Base-by-base conservation (phyloP, 2,113 vertebrate species). In the Anthoscopus minutus region DNA sequence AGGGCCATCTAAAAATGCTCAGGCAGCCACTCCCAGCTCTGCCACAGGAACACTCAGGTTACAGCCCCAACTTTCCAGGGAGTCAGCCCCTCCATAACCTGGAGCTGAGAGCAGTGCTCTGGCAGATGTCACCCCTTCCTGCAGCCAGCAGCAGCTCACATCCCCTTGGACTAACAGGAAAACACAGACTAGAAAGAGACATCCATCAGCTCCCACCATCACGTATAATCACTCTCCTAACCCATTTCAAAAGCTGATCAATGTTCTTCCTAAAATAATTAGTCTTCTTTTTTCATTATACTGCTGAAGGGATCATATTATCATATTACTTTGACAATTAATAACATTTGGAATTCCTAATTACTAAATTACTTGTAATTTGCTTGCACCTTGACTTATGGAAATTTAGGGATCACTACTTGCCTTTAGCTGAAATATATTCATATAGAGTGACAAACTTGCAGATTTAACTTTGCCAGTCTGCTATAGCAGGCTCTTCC, bases 91-190 rank as follows among this genome's bases (percentile, higher is more conserved):
- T 42, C 35, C 2, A 2, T 3, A 72, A 38, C 25, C 35, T 11
- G 1, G 40, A 65, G 54, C 27, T 2, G 0, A 73, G 40, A 35
- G 31, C 47, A 67, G 60, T 0, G 1, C n/a, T 33, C 45, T 35
- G 25, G 35, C 56, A 61, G 31, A 23, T 35, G 28, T 5, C n/a
- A 87, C 4, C 40, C 51, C 37, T 28, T 57, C n/a, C 76, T 61
- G 28, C 61, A 70, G 38, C 27, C 54, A 60, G 54, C 62, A 81
- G 50, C 51, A 88, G 65, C 56, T 57, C 56, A 45, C 22, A 50
- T 23, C 38, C 28, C n/a, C 22, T 16, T 9, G 7, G 42, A 17
- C 5, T 3, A 82, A 54, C 8, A 44, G 40, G 20, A 54, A 84
- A 93, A 65, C 54, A 38, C 7, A 70, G 42, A 60, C 19, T 42